Evolutionary conservation across 2,888 invertebrate species (phyloP).

Genomic region (Gastrophysa polygoni): DNA sequence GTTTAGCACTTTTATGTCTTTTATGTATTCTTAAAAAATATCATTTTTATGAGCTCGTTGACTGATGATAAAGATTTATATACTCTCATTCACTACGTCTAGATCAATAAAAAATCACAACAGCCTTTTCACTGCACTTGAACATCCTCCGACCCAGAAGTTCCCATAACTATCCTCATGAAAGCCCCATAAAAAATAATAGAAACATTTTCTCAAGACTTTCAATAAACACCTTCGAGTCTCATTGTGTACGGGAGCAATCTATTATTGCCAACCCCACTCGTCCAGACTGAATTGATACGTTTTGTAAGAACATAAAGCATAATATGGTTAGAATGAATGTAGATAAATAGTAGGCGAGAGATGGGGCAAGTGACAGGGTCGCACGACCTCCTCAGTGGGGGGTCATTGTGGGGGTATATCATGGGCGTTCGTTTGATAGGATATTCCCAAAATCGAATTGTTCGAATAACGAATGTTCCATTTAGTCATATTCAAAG

Average conservation of each 20-base stretch:
- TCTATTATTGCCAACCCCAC: constrained; percentile 13
- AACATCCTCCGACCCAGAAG: constrained; percentile 1
- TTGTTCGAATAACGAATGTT: too few species aligned
- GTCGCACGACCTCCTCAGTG: constrained; percentile 47
- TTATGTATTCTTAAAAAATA: constrained; percentile 17
- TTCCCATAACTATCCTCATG: constrained; percentile 12
- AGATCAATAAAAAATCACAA: constrained; percentile 2
- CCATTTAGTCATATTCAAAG: too few species aligned
- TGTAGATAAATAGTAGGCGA: constrained; percentile 54
- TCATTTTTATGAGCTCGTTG: constrained; percentile 22
- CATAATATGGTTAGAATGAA: constrained; percentile 42
- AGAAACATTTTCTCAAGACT: constrained; percentile 34
- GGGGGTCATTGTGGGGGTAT: constrained; percentile 25
- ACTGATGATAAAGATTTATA: constrained; percentile 16
- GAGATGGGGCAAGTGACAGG: constrained; percentile 53
- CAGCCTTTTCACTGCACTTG: constrained; percentile 8
- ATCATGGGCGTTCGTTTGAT: constrained; percentile 9
- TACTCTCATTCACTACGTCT: constrained; percentile 6
- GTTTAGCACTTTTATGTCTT: not conserved
- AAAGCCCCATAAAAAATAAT: constrained; percentile 25
- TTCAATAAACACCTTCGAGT: constrained; percentile 23
- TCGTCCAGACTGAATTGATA: constrained; percentile 44
- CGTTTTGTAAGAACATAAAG: constrained; percentile 47
- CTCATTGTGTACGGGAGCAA: constrained; percentile 17
- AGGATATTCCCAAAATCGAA: not conserved